phyloP scores from a whole-genome alignment of 2,797 vertebrate genomes.

The Argentina silus region DNA sequence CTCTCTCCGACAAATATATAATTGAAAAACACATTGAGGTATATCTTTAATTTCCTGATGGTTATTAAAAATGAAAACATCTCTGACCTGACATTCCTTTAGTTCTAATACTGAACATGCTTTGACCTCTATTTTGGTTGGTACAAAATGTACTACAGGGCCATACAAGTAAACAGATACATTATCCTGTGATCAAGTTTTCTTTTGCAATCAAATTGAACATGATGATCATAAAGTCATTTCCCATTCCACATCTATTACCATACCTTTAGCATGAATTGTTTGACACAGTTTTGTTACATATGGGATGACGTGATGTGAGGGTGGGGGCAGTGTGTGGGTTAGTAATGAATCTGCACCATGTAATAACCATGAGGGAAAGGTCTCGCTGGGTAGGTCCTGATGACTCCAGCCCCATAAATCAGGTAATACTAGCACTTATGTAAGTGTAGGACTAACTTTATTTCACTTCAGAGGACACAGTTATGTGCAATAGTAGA shows the following conservation, averaged over 20 bases:
- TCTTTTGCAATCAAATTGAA: no score
- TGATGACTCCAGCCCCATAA: background rate
- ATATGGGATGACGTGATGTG: no score
- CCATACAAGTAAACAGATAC: background rate
- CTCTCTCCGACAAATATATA: slow-evolving; percentile 52
- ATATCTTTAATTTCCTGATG: slow-evolving; percentile 59
- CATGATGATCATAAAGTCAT: background rate
- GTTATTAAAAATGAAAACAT: slow-evolving; percentile 35
- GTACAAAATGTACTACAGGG: background rate
- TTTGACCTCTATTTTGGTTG: slow-evolving; percentile 20
- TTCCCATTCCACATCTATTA: no score
- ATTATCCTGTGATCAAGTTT: background rate
- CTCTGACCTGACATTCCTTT: slow-evolving; percentile 35
- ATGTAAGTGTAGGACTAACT: slow-evolving; percentile 64
- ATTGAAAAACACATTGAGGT: slow-evolving; percentile 50
- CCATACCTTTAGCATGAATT: no score
- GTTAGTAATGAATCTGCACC: no score
- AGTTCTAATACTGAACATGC: slow-evolving; percentile 25
- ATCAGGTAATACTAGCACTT: slow-evolving; percentile 46
- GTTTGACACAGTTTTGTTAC: no score
- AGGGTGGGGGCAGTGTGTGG: no score
- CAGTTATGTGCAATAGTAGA: slow-evolving; percentile 48
- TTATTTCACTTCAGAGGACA: slow-evolving; percentile 65
- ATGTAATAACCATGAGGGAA: no score
- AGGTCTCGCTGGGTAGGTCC: background rate